A percentile compares a stretch with the other conserved stretches of the same genome.
These are phyloP conservation scores for Etheostoma perlongum DNA, from an alignment of 2,797 vertebrate species.

Conservation along the genomic window DNA sequence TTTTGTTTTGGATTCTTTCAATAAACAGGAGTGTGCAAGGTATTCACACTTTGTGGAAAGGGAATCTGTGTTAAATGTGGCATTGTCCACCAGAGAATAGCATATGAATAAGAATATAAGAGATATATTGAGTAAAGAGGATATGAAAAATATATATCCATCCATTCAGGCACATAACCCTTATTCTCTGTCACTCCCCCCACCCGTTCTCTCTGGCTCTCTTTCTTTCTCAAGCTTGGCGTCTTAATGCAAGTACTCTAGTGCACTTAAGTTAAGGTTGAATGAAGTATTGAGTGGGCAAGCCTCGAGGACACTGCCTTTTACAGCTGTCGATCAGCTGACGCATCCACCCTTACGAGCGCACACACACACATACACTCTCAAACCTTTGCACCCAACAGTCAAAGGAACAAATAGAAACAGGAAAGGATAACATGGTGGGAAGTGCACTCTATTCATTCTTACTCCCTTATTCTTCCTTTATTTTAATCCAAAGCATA, in stretches of 20 bases:
- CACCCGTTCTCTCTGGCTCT: slow-evolving; percentile 36
- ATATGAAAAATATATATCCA: slow-evolving; percentile 48
- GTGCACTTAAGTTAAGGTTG: slow-evolving; percentile 77
- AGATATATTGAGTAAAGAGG: slow-evolving; percentile 32
- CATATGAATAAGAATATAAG: slow-evolving; percentile 13
- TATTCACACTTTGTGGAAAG: slow-evolving; percentile 35
- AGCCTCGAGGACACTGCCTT: slow-evolving; percentile 78
- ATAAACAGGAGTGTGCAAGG: slow-evolving; percentile 29
- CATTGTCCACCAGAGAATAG: slow-evolving; percentile 42
- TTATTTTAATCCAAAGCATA: slow-evolving; percentile 69
- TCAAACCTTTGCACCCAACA: slow-evolving; percentile 56
- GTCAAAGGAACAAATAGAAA: slow-evolving; percentile 52
- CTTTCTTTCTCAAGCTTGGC: slow-evolving; percentile 62
- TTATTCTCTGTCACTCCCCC: not conserved
- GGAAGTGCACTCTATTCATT: slow-evolving; percentile 54
- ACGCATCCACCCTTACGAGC: slow-evolving; percentile 42
- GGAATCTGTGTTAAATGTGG: slow-evolving; percentile 35
- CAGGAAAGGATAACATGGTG: slow-evolving; percentile 52
- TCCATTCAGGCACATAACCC: slow-evolving; percentile 42
- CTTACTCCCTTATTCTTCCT: slow-evolving; percentile 46
- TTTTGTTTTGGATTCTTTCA: slow-evolving; percentile 40
- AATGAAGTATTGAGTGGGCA: slow-evolving; percentile 81
- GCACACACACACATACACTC: slow-evolving; percentile 3
- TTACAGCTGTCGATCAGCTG: slow-evolving; percentile 77
- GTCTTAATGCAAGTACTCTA: slow-evolving; percentile 75